Percentiles rank a stretch among this genome's conserved stretches.
These are phyloP conservation scores for Lipotes vexillifer DNA, from an alignment of 2,113 vertebrate species.

Conservation along the genomic window DNA sequence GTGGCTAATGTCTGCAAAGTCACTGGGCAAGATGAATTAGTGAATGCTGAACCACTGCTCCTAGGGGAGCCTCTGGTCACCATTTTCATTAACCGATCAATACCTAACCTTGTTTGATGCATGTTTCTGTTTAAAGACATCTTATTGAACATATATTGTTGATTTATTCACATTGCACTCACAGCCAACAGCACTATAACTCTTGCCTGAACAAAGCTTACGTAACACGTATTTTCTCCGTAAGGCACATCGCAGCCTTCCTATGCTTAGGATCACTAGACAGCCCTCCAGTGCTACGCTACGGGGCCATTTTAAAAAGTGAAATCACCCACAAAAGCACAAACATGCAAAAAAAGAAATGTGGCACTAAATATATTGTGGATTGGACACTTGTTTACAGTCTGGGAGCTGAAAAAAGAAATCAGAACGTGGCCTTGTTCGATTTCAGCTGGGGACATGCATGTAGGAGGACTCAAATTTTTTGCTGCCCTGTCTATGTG, in stretches of 20 bases:
- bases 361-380: accelerated
- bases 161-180: neutral
- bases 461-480: accelerated
- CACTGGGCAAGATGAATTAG: neutral
- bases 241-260: neutral
- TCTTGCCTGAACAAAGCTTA: neutral
- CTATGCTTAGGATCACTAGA: neutral
- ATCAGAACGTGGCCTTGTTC: accelerated
- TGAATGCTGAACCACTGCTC: neutral
- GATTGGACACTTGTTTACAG: neutral
- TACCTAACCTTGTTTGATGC: neutral
- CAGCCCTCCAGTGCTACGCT: neutral
- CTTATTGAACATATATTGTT: neutral
- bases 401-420: neutral
- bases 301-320: neutral
- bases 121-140: neutral
- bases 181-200: neutral
- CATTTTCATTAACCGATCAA: neutral
- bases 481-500: neutral
- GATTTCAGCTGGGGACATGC: accelerated
- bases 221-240: accelerated
- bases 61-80: neutral
- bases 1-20: neutral
- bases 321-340: neutral
- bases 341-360: neutral